Conservation (phyloP, 2,888 invertebrate species). For the Desoria tigrina region DNA sequence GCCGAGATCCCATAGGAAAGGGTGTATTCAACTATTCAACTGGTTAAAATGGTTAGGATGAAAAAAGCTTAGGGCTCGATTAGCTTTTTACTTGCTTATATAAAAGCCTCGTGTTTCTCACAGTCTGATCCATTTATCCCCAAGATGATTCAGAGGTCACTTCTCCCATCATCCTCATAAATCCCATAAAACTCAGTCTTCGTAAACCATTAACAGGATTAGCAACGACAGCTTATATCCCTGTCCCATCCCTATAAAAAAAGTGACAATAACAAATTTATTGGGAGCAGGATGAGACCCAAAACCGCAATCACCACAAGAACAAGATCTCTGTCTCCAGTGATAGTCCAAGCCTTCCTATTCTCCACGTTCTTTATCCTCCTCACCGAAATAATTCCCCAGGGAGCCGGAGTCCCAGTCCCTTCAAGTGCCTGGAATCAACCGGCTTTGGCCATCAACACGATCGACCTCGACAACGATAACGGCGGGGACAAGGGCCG, state of each 20-base stretch:
- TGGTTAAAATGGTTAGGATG: too few relatives aligned
- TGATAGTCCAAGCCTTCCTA: too few relatives aligned
- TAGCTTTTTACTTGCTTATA: not conserved
- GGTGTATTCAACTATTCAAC: too few relatives aligned
- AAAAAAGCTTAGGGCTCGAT: too few relatives aligned
- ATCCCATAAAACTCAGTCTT: not conserved
- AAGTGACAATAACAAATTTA: too few relatives aligned
- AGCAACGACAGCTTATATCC: too few relatives aligned
- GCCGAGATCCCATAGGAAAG: too few relatives aligned
- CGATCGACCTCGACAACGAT: slow-evolving; percentile 19
- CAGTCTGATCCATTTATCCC: slow-evolving; percentile 4
- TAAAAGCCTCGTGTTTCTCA: slow-evolving; percentile 4
- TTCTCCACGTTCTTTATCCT: too few relatives aligned
- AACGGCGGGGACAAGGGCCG: slow-evolving; percentile 1
- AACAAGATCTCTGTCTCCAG: too few relatives aligned
- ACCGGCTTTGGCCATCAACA: slow-evolving; percentile 33
- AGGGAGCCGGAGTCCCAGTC: slow-evolving; percentile 11
- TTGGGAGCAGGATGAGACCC: too few relatives aligned
- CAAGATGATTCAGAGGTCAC: slow-evolving; percentile 10
- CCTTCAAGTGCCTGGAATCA: slow-evolving; percentile 46
- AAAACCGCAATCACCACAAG: too few relatives aligned
- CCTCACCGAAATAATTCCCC: not conserved
- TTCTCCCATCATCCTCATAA: not conserved
- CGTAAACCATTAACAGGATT: not conserved
- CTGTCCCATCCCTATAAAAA: too few relatives aligned